Conservation (phyloP, 2,113 vertebrate species). For the Nyctereutes procyonoides region DNA sequence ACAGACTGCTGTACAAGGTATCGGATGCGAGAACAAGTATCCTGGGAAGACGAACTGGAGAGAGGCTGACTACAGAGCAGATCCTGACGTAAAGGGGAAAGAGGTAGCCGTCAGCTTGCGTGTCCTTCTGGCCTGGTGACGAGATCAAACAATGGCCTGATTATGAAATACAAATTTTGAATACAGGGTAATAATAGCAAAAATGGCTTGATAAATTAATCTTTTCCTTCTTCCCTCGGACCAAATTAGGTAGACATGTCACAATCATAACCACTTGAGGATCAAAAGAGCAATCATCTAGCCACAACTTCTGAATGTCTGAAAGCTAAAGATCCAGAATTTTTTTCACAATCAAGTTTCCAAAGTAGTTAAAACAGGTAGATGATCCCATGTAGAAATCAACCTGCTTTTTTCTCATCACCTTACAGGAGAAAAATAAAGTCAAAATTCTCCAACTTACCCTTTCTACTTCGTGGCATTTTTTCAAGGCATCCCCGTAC, state of each 20-base stretch:
- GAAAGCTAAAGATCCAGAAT: conserved; percentile 14
- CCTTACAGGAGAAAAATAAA: conserved; percentile 29
- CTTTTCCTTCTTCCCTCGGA: conserved; percentile 43
- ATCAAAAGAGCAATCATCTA: conserved; percentile 26
- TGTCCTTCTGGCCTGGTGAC: conserved; percentile 41
- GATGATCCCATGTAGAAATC: conserved; percentile 35
- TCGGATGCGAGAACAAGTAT: conserved; percentile 1
- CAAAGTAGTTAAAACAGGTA: conserved; percentile 33
- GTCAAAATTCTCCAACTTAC: conserved; percentile 80
- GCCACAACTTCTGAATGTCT: conserved; percentile 33
- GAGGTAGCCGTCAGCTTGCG: conserved; percentile 49
- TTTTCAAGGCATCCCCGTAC: conserved; percentile 89
- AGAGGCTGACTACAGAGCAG: conserved; percentile 78
- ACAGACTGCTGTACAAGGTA: neutral
- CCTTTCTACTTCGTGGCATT: conserved; percentile 89
- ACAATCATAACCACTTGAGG: conserved; percentile 20
- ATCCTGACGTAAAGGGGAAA: conserved; percentile 61
- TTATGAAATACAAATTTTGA: neutral
- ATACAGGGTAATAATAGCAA: neutral
- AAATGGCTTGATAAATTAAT: conserved; percentile 36
- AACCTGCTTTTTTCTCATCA: conserved; percentile 19
- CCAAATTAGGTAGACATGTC: conserved; percentile 50
- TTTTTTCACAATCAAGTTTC: conserved; percentile 34
- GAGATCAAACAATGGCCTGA: conserved; percentile 43
- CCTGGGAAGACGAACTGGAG: conserved; percentile 77